Evolutionary conservation across 2,113 vertebrate genomes (phyloP).

Genomic region (Ammodytes marinus): DNA sequence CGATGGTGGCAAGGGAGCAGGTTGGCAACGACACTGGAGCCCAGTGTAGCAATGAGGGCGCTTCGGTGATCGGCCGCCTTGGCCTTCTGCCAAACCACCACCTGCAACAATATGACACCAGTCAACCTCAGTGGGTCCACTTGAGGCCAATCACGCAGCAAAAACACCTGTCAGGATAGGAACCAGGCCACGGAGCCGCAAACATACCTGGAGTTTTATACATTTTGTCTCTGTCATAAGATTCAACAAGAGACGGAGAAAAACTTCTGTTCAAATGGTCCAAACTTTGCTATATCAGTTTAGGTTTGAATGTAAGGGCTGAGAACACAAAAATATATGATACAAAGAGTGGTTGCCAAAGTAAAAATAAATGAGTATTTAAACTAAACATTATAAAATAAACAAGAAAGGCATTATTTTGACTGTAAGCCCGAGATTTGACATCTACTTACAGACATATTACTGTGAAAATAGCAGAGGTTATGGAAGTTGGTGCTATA

Average conservation of each 20-base stretch:
- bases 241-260: slow-evolving; percentile 1
- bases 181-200: slow-evolving; percentile 6
- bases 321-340: neutral
- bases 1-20: slow-evolving; percentile 90
- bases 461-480: neutral
- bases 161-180: slow-evolving; percentile 58
- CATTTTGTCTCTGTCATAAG: neutral
- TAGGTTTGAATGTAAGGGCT: neutral
- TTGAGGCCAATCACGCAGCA: slow-evolving; percentile 48
- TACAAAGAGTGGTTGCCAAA: too few relatives aligned
- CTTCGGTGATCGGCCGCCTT: slow-evolving; percentile 91
- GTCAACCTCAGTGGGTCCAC: slow-evolving; percentile 35
- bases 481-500: neutral
- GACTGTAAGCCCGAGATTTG: neutral
- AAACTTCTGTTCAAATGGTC: neutral
- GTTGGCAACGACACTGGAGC: slow-evolving; percentile 86
- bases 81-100: slow-evolving; percentile 94
- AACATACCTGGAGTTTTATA: neutral
- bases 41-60: slow-evolving; percentile 93
- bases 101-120: slow-evolving; percentile 89
- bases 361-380: neutral
- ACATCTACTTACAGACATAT: neutral
- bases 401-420: neutral
- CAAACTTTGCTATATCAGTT: neutral
- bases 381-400: neutral